A percentile compares a stretch with the other conserved stretches of the same genome.
These are phyloP conservation scores for Epirrhoe tristata DNA, from an alignment of 2,888 invertebrate species.

Conservation along the genomic window DNA sequence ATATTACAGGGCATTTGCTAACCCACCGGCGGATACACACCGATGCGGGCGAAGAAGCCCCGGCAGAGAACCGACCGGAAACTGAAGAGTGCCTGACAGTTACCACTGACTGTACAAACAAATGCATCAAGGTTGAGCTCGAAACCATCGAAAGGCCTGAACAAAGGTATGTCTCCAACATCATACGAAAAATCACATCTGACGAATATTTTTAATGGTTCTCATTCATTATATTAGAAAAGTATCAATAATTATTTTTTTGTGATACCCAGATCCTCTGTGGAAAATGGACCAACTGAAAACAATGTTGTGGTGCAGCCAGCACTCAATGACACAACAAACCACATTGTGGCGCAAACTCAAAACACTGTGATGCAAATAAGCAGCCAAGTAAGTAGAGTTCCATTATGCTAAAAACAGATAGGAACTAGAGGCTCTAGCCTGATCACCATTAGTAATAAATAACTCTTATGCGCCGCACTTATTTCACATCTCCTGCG, in stretches of 20 bases:
- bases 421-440: neutral
- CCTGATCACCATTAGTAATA: neutral
- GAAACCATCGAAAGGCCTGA: slow-evolving; percentile 66
- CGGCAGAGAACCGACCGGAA: slow-evolving; percentile 63
- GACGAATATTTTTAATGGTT: neutral
- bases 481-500: too few relatives aligned
- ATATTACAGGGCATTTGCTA: slow-evolving; percentile 87
- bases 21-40: slow-evolving; percentile 92
- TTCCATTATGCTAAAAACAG: neutral
- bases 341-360: slow-evolving; percentile 48
- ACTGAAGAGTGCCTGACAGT: slow-evolving; percentile 54
- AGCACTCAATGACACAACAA: slow-evolving; percentile 46
- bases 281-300: slow-evolving; percentile 64
- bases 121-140: slow-evolving; percentile 65
- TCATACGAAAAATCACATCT: too few relatives aligned
- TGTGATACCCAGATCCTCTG: slow-evolving; percentile 54
- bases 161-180: slow-evolving; percentile 55
- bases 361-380: slow-evolving; percentile 75
- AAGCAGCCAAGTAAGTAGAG: slow-evolving; percentile 69
- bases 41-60: slow-evolving; percentile 72
- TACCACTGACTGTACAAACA: slow-evolving; percentile 63
- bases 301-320: slow-evolving; percentile 51
- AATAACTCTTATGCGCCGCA: too few relatives aligned
- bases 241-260: slow-evolving; percentile 21
- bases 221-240: neutral